Base-by-base conservation (phyloP, 2,888 invertebrate species). In the Spicauda simplicius region DNA sequence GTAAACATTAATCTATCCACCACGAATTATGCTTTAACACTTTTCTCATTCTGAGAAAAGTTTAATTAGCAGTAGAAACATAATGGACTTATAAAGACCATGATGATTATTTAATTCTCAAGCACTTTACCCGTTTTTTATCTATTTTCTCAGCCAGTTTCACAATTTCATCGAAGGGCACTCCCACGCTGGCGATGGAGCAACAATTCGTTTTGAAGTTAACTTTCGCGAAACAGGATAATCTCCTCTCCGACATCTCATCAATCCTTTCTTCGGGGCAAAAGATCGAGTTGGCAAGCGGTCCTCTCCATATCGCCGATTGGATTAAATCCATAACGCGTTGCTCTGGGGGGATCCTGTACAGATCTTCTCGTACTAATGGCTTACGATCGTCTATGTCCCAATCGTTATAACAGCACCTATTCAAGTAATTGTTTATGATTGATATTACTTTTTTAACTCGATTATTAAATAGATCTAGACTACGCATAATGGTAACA, bases 151-250 rank as follows among this genome's bases (percentile, higher is more conserved):
- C 87, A 0, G 89, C 89, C 41, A 91, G 59, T 58, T 82, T 81
- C 65, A 90, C 56, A 0, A 84, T 81, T 55, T 90, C 89, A 5
- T 91, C 88, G 64, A 86, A 90, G 0, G 87, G 83, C 10, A 91
- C 68, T 0, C 91, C 91, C 0, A 83, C 73, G 70, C 86, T 88
- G 0, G 82, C 85, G 0, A 92, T 80, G 0, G 84, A 73, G 62
- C 90, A 90, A 1, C 75, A 71, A 10, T 79, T 78, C 0, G 84
- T 74, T 57, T 74, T 83, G 70, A 81, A 88, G 70, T 88, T 76
- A 0, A 62, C 67, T 5, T 62, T 64, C 0, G 77, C 77, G 66
- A 79, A 91, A 10, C 70, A 64, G 19, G 75, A 73, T 5, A 91
- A 63, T 0, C 18, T 66, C 0, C 77, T 70, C 1, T 76, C 77